Percentiles rank a stretch among this genome's conserved stretches.
Conservation (phyloP, 37 sponge, comb jelly and placozoan genomes). For the Crambe crambe region DNA sequence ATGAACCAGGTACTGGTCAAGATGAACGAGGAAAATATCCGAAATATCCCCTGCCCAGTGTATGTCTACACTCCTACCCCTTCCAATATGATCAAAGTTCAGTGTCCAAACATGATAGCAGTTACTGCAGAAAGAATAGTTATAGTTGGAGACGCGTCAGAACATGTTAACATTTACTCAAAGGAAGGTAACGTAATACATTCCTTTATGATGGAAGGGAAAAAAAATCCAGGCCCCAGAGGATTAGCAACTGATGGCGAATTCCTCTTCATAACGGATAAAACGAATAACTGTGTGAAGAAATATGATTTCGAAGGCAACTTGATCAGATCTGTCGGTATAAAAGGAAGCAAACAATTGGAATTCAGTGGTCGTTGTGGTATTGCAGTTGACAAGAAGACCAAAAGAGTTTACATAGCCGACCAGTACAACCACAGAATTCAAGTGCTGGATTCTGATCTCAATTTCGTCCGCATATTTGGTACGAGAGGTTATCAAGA, state of each 20-base stretch:
- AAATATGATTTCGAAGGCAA: conserved; percentile 50
- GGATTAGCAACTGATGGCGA: conserved; percentile 21
- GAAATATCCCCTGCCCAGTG: too few species aligned
- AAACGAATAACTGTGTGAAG: conserved; percentile 27
- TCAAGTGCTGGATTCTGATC: conserved; percentile 55
- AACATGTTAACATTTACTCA: background rate
- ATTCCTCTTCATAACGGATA: conserved; percentile 23
- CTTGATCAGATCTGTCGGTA: conserved; percentile 37
- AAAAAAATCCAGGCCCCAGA: background rate
- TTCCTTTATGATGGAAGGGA: background rate
- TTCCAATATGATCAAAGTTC: too few species aligned
- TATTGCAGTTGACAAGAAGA: conserved; percentile 23
- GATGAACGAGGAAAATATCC: too few species aligned
- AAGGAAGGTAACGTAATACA: background rate
- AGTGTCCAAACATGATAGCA: too few species aligned
- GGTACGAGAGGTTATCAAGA: background rate
- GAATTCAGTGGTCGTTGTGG: conserved; percentile 40
- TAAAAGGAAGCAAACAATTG: conserved; percentile 11
- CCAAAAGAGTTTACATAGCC: conserved; percentile 35
- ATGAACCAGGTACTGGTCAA: too few species aligned
- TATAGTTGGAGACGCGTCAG: background rate
- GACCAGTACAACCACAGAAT: conserved; percentile 58
- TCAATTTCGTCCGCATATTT: conserved; percentile 35
- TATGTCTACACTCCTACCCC: too few species aligned
- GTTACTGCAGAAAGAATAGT: background rate